A percentile compares a stretch with the other conserved stretches of the same genome.
phyloP scores from a whole-genome alignment of 2,113 vertebrate genomes.

The Ciconia maguari region DNA sequence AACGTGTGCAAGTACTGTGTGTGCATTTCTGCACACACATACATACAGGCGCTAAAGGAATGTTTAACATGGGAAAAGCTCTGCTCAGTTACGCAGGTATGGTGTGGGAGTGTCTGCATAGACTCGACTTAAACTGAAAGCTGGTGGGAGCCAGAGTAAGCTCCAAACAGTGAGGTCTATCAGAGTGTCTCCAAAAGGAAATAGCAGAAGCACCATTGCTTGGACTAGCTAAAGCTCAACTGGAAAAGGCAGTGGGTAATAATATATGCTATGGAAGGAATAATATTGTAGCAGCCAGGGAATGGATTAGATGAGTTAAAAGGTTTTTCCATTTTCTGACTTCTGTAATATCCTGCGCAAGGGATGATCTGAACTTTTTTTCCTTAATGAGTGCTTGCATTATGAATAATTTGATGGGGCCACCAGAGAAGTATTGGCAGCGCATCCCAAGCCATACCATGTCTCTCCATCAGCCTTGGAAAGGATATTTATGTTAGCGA shows the following conservation, averaged over 20 bases:
- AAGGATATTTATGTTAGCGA: conserved; percentile 49
- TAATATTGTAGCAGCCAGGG: conserved; percentile 55
- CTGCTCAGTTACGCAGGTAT: background rate
- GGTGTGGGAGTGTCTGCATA: background rate
- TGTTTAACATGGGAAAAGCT: background rate
- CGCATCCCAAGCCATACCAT: conserved; percentile 32
- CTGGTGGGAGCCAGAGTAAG: background rate
- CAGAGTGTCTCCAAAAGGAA: conserved; percentile 41
- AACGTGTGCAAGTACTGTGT: background rate
- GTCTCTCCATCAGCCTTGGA: conserved; percentile 42
- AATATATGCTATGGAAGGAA: conserved; percentile 57
- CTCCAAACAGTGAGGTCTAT: background rate
- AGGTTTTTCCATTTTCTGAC: conserved; percentile 69
- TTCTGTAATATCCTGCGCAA: conserved; percentile 59
- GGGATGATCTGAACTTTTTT: conserved; percentile 58
- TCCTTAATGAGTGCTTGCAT: conserved; percentile 37
- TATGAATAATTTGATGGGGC: conserved; percentile 52
- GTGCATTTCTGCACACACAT: background rate
- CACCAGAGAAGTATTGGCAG: conserved; percentile 61
- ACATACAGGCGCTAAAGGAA: background rate
- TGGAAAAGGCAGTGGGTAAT: conserved; percentile 48
- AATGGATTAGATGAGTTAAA: conserved; percentile 58
- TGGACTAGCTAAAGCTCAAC: conserved; percentile 12
- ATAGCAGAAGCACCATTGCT: conserved; percentile 30
- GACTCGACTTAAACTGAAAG: background rate